A percentile compares a stretch with the other conserved stretches of the same genome.
phyloP scores from a whole-genome alignment of 2,888 invertebrate genomes.

The Ophioninae sp. region DNA sequence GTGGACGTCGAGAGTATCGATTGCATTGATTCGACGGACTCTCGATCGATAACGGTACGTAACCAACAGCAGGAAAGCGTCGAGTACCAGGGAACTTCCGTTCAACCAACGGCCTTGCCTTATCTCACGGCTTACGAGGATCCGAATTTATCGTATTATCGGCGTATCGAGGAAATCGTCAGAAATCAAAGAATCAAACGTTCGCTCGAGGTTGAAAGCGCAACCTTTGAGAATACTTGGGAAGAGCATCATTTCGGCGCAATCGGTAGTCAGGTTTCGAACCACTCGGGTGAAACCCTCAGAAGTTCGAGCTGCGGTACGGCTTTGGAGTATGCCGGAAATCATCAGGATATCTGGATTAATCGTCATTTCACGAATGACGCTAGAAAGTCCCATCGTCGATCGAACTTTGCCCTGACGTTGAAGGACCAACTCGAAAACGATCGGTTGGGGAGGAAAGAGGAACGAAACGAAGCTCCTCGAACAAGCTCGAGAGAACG shows the following conservation, averaged over 20 bases:
- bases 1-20: constrained; percentile 64
- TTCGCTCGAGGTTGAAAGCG: constrained; percentile 11
- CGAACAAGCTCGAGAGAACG: constrained; percentile 21
- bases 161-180: constrained; percentile 45
- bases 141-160: constrained; percentile 49
- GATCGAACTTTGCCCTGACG: constrained; percentile 38
- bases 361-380: constrained; percentile 15
- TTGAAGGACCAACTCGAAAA: constrained; percentile 4
- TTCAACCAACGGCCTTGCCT: neutral
- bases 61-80: neutral
- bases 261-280: neutral
- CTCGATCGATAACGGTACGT: constrained; percentile 2
- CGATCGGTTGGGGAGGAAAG: neutral
- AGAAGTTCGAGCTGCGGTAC: neutral
- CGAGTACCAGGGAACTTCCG: neutral
- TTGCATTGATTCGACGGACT: constrained; percentile 33
- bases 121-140: constrained; percentile 19
- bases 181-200: constrained; percentile 38
- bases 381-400: constrained; percentile 12
- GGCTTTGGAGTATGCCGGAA: constrained; percentile 52
- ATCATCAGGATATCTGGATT: constrained; percentile 7
- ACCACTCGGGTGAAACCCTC: neutral
- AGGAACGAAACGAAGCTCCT: constrained; percentile 18
- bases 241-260: neutral
- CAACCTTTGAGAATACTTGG: neutral